These are phyloP conservation scores for Myripristis murdjan DNA, from an alignment of 2,797 vertebrate genomes.

Conservation along the genomic window DNA sequence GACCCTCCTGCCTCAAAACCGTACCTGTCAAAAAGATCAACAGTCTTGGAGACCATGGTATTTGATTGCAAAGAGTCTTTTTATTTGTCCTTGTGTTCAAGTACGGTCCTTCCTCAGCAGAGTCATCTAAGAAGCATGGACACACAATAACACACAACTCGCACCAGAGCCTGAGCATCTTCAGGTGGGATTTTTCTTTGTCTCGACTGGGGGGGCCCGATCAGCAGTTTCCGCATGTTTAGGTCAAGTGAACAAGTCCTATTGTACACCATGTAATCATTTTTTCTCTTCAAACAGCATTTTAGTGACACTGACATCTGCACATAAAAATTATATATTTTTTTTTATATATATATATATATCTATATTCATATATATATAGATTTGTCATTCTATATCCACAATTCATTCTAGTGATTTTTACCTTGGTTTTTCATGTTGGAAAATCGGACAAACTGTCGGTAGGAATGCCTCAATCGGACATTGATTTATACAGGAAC, in stretches of 20 bases:
- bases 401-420: constrained; percentile 85
- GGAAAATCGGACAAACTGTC: constrained; percentile 84
- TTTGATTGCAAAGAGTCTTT: constrained; percentile 84
- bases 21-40: constrained; percentile 20
- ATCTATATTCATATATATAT: constrained; percentile 88
- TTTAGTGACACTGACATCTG: constrained; percentile 89
- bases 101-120: constrained; percentile 82
- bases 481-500: constrained; percentile 83
- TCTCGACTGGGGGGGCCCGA: constrained; percentile 55
- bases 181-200: constrained; percentile 82
- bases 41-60: constrained; percentile 36
- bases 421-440: constrained; percentile 80
- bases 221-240: constrained; percentile 80
- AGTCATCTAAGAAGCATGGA: constrained; percentile 84
- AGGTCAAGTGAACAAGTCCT: constrained; percentile 83
- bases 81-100: constrained; percentile 83
- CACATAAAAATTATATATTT: constrained; percentile 92
- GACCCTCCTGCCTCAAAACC: not conserved
- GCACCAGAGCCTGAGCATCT: constrained; percentile 86
- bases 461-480: constrained; percentile 82
- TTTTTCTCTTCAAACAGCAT: constrained; percentile 82
- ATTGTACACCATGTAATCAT: constrained; percentile 77
- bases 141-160: constrained; percentile 86
- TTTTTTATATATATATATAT: too few relatives aligned
- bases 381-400: constrained; percentile 87